phyloP scores from a whole-genome alignment of 2,888 invertebrate genomes.

The Zaprionus obscuricornis region DNA sequence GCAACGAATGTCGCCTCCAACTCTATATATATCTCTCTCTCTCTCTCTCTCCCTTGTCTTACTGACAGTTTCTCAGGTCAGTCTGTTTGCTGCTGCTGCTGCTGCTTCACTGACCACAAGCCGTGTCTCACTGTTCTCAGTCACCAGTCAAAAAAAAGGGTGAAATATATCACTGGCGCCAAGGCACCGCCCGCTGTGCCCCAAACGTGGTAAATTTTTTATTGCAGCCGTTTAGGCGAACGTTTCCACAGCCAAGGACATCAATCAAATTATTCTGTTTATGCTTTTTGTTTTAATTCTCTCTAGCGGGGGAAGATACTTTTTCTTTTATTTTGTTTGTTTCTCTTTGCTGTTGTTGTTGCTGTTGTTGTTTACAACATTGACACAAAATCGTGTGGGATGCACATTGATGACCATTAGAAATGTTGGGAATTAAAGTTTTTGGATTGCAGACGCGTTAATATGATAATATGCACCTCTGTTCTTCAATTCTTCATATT shows the following conservation, averaged over 20 bases:
- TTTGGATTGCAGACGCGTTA: constrained; percentile 58
- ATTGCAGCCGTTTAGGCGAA: constrained; percentile 76
- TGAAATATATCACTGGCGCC: constrained; percentile 82
- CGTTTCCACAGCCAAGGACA: constrained; percentile 73
- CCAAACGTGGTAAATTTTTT: constrained; percentile 74
- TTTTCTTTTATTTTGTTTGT: too few relatives aligned
- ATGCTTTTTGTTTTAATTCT: neutral
- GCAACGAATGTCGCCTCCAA: constrained; percentile 37
- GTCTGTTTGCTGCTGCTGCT: too few relatives aligned
- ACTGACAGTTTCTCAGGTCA: constrained; percentile 43
- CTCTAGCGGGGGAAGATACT: constrained; percentile 1
- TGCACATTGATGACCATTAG: constrained; percentile 45
- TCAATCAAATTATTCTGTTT: constrained; percentile 65
- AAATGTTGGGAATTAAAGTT: constrained; percentile 22
- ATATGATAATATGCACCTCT: constrained; percentile 74
- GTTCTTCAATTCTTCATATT: too few relatives aligned
- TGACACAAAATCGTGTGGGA: constrained; percentile 49
- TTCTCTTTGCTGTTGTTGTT: too few relatives aligned
- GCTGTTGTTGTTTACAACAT: constrained; percentile 43
- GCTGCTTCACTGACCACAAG: constrained; percentile 48
- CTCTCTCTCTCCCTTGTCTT: neutral
- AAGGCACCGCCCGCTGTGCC: constrained; percentile 80
- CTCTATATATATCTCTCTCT: constrained; percentile 8
- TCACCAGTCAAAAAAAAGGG: constrained; percentile 57
- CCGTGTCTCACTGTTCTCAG: constrained; percentile 14